These are phyloP conservation scores for Abrostola tripartita DNA, from an alignment of 2,888 invertebrate genomes.

Conservation along the genomic window DNA sequence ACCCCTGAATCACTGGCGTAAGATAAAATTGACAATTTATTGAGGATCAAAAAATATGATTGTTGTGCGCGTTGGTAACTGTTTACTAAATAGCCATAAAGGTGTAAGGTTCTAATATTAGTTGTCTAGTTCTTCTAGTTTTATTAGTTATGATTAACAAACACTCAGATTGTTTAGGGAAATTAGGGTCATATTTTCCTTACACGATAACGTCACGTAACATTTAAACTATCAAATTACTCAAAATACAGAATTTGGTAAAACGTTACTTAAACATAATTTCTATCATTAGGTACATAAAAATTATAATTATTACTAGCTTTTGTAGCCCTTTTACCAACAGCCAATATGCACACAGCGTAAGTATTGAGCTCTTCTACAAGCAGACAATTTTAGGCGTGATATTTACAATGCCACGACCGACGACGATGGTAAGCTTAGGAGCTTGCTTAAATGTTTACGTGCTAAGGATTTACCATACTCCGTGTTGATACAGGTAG, in stretches of 20 bases:
- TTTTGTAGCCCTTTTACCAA: too few relatives aligned
- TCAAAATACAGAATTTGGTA: too few relatives aligned
- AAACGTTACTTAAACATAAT: too few relatives aligned
- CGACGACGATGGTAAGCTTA: conserved; percentile 1
- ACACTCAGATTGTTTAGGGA: background rate
- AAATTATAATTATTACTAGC: too few relatives aligned
- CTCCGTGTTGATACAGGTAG: background rate
- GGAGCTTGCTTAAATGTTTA: conserved; percentile 5
- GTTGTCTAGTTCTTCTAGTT: conserved; percentile 34
- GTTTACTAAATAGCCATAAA: conserved; percentile 45
- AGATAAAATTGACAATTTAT: conserved; percentile 79
- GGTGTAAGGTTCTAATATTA: conserved; percentile 40
- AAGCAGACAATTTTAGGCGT: conserved; percentile 4
- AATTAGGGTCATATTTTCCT: too few relatives aligned
- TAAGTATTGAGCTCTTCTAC: background rate
- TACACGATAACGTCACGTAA: too few relatives aligned
- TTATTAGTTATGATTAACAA: background rate
- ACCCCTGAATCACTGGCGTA: conserved; percentile 71
- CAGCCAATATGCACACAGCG: background rate
- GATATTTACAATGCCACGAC: background rate
- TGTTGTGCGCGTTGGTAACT: conserved; percentile 55
- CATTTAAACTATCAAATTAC: too few relatives aligned
- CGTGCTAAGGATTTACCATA: conserved; percentile 6
- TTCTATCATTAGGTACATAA: too few relatives aligned
- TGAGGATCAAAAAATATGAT: conserved; percentile 72